phyloP scores from a whole-genome alignment of 2,888 invertebrate genomes.

The Clunio marinus region DNA sequence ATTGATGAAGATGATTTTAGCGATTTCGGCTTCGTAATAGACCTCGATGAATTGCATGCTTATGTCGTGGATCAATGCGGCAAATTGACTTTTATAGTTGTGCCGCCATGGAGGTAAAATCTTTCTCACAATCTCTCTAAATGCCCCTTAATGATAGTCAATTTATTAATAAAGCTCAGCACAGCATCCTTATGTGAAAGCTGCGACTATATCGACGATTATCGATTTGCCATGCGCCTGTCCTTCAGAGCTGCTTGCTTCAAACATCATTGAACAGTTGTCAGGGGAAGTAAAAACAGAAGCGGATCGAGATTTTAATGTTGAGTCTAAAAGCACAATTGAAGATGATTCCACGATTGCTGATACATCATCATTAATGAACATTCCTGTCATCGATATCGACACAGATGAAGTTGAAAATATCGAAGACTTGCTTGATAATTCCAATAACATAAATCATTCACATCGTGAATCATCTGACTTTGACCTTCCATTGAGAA shows the following conservation, averaged over 20 bases:
- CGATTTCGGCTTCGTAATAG: slow-evolving; percentile 20
- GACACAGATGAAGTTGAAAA: slow-evolving; percentile 14
- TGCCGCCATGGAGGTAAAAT: slow-evolving; percentile 21
- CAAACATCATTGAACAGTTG: not conserved
- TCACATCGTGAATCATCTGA: not conserved
- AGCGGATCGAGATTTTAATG: too few relatives aligned
- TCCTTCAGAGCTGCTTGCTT: not conserved
- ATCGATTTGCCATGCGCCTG: slow-evolving; percentile 32
- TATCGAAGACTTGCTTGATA: slow-evolving; percentile 14
- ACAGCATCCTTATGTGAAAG: slow-evolving; percentile 37
- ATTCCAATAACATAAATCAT: not conserved
- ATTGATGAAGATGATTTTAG: slow-evolving; percentile 26
- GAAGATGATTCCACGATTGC: not conserved
- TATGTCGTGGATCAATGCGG: slow-evolving; percentile 29
- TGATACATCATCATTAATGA: not conserved
- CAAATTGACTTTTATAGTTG: slow-evolving; percentile 20
- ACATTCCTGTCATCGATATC: not conserved
- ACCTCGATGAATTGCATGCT: slow-evolving; percentile 21
- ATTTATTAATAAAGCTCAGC: slow-evolving; percentile 8
- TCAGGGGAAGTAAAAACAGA: not conserved
- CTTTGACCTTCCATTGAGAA: not conserved
- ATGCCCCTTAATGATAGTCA: not conserved
- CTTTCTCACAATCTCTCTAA: too few relatives aligned
- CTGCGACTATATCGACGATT: slow-evolving; percentile 13
- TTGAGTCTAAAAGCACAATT: too few relatives aligned